Evolutionary conservation across 2,797 vertebrate species (phyloP), one percentile per base, ranked within the genome.

Genomic region (Zenarchopterus dispar): DNA sequence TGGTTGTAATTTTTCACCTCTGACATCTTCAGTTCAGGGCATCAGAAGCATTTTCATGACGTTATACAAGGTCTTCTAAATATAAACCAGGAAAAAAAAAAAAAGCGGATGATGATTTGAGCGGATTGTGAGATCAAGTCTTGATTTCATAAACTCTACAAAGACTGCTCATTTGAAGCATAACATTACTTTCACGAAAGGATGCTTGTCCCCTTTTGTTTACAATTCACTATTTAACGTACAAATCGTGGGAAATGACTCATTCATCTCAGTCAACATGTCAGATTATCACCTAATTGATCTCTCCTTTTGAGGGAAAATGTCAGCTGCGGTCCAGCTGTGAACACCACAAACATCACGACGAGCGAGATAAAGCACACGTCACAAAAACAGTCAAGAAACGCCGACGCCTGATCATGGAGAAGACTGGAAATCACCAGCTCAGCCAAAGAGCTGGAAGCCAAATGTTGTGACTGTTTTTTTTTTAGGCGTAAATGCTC

Each of bases 371-470:
- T 13, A 5, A 39, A 13, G 5, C 13, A 16, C 36, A 15, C 5
- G 11, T 13, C 36, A 39, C 36, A 15, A 15, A 39, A 13, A 63
- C 19, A 63, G 41, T 77, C 54, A 42, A 45, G 56, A 64, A 63
- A 78, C 56, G 28, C 44, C 64, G 70, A 80, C 70, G 61, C 47
- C 16, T 43, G 51, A 72, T 69, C 64, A 76, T 49, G 39, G 24
- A 39, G 13, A 16, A 15, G 23, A 16, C 36, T 50, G 71, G 63
- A 47, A 46, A 45, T 64, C 17, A 47, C 45, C 33, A 24, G 54
- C 55, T 62, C 41, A 8, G 46, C 24, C 56, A 8, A 36, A 10
- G 33, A 36, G 33, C 33, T 36, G 33, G 33, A 36, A 36, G 28
- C 8, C 28, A 28, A 28, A 28, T 28, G 28, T 28, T 28, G 28